phyloP scores from a whole-genome alignment of 2,888 invertebrate species.

The Sinhomidia bicolor region DNA sequence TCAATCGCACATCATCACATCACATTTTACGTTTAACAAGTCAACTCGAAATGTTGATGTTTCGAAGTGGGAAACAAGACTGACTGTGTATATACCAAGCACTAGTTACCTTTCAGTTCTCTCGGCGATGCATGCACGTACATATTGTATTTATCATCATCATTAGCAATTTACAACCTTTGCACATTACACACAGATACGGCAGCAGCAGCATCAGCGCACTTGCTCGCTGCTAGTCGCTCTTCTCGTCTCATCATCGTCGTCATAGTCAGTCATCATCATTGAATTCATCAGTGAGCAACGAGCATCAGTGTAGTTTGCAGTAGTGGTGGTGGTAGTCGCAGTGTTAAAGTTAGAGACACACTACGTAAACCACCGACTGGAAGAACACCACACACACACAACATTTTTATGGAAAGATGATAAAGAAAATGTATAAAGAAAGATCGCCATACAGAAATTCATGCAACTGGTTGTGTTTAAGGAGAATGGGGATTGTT shows the following conservation, averaged over 20 bases:
- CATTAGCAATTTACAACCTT: background rate
- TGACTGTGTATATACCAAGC: conserved; percentile 35
- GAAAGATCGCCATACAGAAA: background rate
- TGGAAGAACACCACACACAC: conserved; percentile 21
- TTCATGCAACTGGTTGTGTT: background rate
- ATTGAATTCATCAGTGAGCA: background rate
- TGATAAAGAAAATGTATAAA: background rate
- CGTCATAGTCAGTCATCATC: conserved; percentile 4
- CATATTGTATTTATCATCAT: background rate
- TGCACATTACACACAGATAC: background rate
- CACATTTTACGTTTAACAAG: conserved; percentile 27
- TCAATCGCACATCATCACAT: conserved; percentile 2
- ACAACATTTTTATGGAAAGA: conserved; percentile 37
- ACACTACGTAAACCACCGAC: conserved; percentile 24
- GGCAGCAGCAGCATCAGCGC: background rate
- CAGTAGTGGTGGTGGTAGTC: too few relatives aligned
- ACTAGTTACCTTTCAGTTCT: conserved; percentile 47
- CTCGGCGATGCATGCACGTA: background rate
- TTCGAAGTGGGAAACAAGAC: conserved; percentile 72
- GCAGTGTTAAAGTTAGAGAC: background rate
- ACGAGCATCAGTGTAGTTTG: background rate
- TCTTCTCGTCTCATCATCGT: too few relatives aligned
- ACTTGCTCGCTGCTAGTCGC: conserved; percentile 4
- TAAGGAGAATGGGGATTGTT: background rate
- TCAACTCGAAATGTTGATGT: conserved; percentile 68